phyloP scores from a whole-genome alignment of 2,888 invertebrate genomes.

The Epirrhoe tristata region DNA sequence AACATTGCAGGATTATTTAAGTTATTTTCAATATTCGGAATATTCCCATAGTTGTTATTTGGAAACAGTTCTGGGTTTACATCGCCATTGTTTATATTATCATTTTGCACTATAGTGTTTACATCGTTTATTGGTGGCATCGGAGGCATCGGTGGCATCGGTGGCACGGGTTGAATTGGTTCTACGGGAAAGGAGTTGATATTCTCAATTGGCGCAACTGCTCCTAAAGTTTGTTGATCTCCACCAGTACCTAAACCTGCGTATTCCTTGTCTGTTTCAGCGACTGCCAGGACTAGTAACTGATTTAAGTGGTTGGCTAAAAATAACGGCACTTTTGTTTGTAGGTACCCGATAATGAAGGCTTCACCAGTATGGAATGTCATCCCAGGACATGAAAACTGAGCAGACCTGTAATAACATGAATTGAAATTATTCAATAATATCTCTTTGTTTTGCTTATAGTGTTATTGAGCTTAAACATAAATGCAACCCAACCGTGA shows the following conservation, averaged over 20 bases:
- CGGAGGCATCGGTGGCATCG: no score
- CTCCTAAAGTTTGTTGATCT: not conserved
- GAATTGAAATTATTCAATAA: no score
- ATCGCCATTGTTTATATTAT: not conserved
- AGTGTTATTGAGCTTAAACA: no score
- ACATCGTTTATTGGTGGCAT: not conserved
- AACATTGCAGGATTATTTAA: not conserved
- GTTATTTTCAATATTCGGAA: not conserved
- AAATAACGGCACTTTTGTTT: conserved; percentile 53
- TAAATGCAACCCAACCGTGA: no score
- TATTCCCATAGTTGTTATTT: not conserved
- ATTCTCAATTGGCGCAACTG: not conserved
- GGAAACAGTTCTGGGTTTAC: not conserved
- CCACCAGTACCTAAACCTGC: not conserved
- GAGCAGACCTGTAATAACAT: conserved; percentile 44
- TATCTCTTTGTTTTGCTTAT: no score
- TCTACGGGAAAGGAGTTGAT: not conserved
- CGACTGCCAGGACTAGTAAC: conserved; percentile 5
- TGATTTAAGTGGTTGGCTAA: conserved; percentile 37
- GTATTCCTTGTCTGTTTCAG: conserved; percentile 11
- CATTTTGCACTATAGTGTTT: not conserved
- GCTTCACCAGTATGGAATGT: conserved; percentile 39
- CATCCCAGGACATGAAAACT: conserved; percentile 41
- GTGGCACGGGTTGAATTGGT: not conserved
- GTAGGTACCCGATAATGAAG: conserved; percentile 52